phyloP scores from a whole-genome alignment of 92 coral and sea anemone species.

The Epizoanthus rinbou region DNA sequence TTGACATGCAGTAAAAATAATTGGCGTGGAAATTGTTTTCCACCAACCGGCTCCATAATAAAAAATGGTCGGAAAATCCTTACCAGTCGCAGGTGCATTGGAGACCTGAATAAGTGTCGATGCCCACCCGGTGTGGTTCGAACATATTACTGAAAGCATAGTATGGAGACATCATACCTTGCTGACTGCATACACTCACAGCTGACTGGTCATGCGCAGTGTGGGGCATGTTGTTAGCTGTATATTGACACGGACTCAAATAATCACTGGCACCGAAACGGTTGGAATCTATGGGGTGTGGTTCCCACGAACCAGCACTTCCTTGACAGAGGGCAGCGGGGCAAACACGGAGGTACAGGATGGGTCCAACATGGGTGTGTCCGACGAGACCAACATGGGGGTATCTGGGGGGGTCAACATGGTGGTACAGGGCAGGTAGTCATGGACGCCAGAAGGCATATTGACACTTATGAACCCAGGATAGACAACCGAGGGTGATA shows the following conservation, averaged over 20 bases:
- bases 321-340: constrained; percentile 4
- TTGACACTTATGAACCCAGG: background rate
- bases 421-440: background rate
- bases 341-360: too few relatives aligned
- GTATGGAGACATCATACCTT: background rate
- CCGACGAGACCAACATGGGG: too few relatives aligned
- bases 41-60: too few relatives aligned
- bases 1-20: too few relatives aligned
- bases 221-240: too few relatives aligned
- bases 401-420: background rate
- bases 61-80: too few relatives aligned
- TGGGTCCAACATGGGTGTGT: too few relatives aligned
- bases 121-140: too few relatives aligned
- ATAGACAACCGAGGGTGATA: background rate
- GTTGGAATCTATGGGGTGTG: background rate
- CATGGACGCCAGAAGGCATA: background rate
- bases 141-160: background rate
- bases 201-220: too few relatives aligned
- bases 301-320: background rate
- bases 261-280: background rate
- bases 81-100: too few relatives aligned
- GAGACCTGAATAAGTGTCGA: background rate
- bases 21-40: too few relatives aligned
- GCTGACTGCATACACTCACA: background rate
- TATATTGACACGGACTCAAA: too few relatives aligned